Base-by-base conservation (phyloP, 2,888 invertebrate genomes). In the Muschampia plurimacula region DNA sequence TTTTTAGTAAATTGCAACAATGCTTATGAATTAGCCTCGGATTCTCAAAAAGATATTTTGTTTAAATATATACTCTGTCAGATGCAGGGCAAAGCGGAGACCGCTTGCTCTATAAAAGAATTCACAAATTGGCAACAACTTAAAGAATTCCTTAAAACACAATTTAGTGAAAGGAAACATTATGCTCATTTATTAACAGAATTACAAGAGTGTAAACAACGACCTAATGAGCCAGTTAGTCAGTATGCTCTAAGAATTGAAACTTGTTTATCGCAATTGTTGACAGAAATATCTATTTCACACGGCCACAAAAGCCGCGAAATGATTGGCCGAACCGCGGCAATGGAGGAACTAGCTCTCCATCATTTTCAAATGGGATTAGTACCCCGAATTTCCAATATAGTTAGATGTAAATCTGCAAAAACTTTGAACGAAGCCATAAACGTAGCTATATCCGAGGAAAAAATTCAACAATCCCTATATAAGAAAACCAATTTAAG, bases 201-300 rank as follows among this genome's bases (percentile, higher is more conserved):
- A 7, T 44, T 71, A n/a, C 70, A 74, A 22, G 73, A 74, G n/a
- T 62, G 73, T 15, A 65, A 63, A 39, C 69, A 74, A 63, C 4
- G 8, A 13, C 13, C 57, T 0, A 67, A 65, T 5, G 82, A 82
- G 59, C 63, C 63, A 0, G 79, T 80, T 0, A 77, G 72, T 36
- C 78, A 78, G 13, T 81, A 64, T 65, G 39, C 80, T 1, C 64
- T 79, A 0, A 59, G 73, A 13, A 32, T 79, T 0, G 80, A 82
- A 55, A 77, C 79, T 2, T 36, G 36, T 1, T 2, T 36, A 36
- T 60, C 60, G 7, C 60, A 32, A 60, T 2, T 60, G 0, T 28
- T 57, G 22, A 57, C 55, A 9, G 55, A 57, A 28, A 57, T 57
- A 8, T 36, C 60, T 4, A 46, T 68, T 0, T 59, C 71, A 7